Evolutionary conservation across 1,140 invertebrate species (phyloP), one percentile per base, ranked within the genome.

Genomic region (Ceratina australensis): DNA sequence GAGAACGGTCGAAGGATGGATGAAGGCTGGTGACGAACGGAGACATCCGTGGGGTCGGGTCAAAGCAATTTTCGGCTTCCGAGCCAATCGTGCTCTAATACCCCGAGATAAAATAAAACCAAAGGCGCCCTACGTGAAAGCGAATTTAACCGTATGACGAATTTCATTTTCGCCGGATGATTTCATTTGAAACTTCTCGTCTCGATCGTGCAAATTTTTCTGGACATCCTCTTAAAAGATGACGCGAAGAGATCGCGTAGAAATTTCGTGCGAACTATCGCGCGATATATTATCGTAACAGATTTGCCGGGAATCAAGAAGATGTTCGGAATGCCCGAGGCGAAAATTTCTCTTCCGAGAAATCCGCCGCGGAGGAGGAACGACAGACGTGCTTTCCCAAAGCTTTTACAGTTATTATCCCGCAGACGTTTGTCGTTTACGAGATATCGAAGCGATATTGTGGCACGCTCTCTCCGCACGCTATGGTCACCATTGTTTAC

Each of bases 321-420:
- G 63, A 67, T 57, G 26, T 49, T 59, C 20, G 63, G 24, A 57
- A 49, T 24, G 54, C 42, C 16, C 57, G 72, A 80, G 49, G 72
- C 71, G 81, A 67, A 77, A 66, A 69, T 83, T 76, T 84, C 68
- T 77, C 54, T 50, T 80, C 49, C 26, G 28, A 79, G 80, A 75
- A 75, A 83, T 79, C 56, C 71, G 65, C 18, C n/a, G 26, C 49
- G 20, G 12, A 52, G 49, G 13, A 52, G 42, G 22, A 20, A 28
- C 54, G 59, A 22, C 16, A 81, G 61, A 84, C 81, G 80, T 78
- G 81, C 78, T 79, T 82, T 79, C 47, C 79, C 72, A 59, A 87
- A 87, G 89, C 90, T 91, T 90, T 90, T 83, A 90, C 83, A 85
- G 88, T 91, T 91, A 91, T 91, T 90, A 90, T 91, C 85, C 83